Conservation (phyloP, 1,140 invertebrate genomes). For the Ceratosolen solmsi region DNA sequence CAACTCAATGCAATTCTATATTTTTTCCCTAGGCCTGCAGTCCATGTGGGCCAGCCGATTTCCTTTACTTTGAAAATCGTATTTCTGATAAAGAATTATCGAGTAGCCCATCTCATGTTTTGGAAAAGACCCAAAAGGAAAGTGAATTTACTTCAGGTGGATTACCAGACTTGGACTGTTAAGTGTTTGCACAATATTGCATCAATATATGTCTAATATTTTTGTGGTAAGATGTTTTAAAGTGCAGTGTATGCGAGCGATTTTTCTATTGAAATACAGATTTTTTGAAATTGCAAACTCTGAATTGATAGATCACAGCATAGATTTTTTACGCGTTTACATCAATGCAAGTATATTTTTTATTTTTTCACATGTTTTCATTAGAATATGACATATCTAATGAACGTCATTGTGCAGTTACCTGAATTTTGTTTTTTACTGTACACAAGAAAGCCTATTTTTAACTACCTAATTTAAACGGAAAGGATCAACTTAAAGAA, state of each 20-base stretch:
- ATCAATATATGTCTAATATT: neutral
- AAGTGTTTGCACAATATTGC: neutral
- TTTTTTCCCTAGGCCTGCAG: conserved; percentile 58
- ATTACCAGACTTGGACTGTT: conserved; percentile 48
- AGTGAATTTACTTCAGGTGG: conserved; percentile 33
- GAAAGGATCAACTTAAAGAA: too few relatives aligned
- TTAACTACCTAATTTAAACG: conserved; percentile 19
- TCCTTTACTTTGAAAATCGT: conserved; percentile 61
- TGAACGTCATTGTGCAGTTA: conserved; percentile 1
- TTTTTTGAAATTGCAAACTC: neutral
- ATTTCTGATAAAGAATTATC: conserved; percentile 51
- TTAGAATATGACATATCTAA: neutral
- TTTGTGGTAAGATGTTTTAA: conserved; percentile 26
- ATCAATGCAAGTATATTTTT: conserved; percentile 10
- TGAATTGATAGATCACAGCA: neutral
- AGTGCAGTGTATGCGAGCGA: neutral
- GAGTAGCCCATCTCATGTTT: conserved; percentile 51
- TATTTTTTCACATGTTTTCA: conserved; percentile 29
- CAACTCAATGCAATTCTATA: conserved; percentile 23
- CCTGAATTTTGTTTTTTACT: neutral
- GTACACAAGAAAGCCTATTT: neutral
- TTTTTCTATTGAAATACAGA: neutral
- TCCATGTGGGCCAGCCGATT: conserved; percentile 56
- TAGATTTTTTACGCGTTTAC: conserved; percentile 20
- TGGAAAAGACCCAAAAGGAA: conserved; percentile 54